A percentile compares a stretch with the other conserved stretches of the same genome.
These are phyloP conservation scores for Galaxea fascicularis DNA, from an alignment of 92 coral and sea anemone genomes.

Conservation along the genomic window DNA sequence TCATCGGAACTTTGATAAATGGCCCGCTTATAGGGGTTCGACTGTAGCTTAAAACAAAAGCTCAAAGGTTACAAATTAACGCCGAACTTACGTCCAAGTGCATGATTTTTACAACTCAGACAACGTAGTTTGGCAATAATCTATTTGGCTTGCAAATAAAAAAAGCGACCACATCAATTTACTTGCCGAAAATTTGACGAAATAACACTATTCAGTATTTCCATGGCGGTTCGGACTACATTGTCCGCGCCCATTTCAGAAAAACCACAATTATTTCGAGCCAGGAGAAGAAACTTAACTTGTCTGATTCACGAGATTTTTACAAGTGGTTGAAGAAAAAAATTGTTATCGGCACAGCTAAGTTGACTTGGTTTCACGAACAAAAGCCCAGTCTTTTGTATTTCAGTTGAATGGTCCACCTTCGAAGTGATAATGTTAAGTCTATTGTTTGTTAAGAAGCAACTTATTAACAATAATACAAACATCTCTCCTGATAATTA, in stretches of 20 bases:
- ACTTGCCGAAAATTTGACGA: no score
- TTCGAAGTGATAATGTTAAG: conserved; percentile 26
- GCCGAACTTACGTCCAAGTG: not conserved
- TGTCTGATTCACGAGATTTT: no score
- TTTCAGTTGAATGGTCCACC: not conserved
- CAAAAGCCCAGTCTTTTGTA: not conserved
- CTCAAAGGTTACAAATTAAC: not conserved
- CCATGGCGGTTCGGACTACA: no score
- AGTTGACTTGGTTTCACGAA: not conserved
- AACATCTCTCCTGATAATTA: conserved; percentile 29
- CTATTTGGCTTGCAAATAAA: not conserved
- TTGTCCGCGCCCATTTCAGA: no score
- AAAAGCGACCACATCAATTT: not conserved
- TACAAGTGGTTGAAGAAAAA: not conserved
- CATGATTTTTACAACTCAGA: not conserved
- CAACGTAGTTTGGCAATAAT: not conserved
- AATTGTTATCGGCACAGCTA: not conserved
- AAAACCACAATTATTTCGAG: no score
- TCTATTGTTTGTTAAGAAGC: conserved; percentile 24
- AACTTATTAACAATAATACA: conserved; percentile 21
- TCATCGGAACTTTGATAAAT: no score
- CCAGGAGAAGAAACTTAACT: no score
- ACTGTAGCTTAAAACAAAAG: not conserved
- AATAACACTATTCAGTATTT: no score
- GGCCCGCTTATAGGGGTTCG: no score